Evolutionary conservation across 1,140 invertebrate species (phyloP).

Genomic region (Aphis craccivora): DNA sequence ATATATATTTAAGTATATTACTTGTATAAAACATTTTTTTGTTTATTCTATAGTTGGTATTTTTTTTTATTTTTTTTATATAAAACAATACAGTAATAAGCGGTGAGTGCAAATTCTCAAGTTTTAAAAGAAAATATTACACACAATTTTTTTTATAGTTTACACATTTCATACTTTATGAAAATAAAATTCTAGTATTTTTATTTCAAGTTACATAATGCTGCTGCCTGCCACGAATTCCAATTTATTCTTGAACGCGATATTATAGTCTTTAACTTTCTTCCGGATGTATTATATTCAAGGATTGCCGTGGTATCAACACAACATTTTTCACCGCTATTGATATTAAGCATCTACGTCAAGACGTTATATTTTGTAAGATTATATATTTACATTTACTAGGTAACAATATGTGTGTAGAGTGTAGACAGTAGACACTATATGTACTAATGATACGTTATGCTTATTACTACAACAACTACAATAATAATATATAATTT

Average conservation of each 20-base stretch:
- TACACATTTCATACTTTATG: too few species aligned
- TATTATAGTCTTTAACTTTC: background rate
- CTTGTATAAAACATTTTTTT: background rate
- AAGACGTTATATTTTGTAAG: background rate
- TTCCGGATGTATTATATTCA: background rate
- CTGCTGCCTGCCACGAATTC: background rate
- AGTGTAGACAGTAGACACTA: background rate
- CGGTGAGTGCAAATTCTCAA: too few species aligned
- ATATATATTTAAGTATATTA: background rate
- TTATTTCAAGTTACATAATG: background rate
- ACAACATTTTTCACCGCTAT: too few species aligned
- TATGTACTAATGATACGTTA: too few species aligned
- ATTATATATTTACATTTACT: background rate
- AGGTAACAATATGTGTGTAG: background rate
- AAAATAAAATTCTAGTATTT: background rate
- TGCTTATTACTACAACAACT: too few species aligned
- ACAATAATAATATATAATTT: too few species aligned
- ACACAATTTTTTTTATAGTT: background rate
- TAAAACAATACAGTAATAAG: too few species aligned
- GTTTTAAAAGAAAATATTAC: background rate
- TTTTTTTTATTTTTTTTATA: too few species aligned
- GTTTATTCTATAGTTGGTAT: too few species aligned
- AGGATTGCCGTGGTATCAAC: background rate
- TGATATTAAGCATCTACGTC: too few species aligned
- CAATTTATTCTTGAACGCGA: background rate